Evolutionary conservation across 2,888 invertebrate genomes (phyloP), one percentile per base, ranked within the genome.

Genomic region (Ceraclea dissimilis): DNA sequence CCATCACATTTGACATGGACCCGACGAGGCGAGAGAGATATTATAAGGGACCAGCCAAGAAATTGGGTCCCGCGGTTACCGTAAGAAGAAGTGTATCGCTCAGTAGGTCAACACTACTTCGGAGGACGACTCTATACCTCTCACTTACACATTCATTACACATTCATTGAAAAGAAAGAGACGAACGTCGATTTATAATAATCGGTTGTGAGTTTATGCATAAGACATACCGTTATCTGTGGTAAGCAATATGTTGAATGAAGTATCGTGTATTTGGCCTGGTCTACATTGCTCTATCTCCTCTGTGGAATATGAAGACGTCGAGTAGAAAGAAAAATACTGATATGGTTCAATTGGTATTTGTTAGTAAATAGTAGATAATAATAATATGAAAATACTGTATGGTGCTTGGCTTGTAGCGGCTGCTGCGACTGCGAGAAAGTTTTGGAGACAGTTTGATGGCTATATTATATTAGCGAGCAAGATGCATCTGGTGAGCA

Each of bases 81-180:
- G 71, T 73, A 74, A 79, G 78, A 79, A 79, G 79, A 78, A 80
- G 78, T 77, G 72, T 76, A 73, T 69, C 70, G 65, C 69, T 71
- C 74, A 76, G 76, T 78, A 75, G 78, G 78, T 78, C 78, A 78
- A 71, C 76, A 76, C 76, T 76, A 75, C 76, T 75, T 75, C 74
- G 69, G 71, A 69, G 72, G 71, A 71, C 72, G 67, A 70, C 70
- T 70, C 68, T 70, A 67, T 69, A 71, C 70, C 70, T 68, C 68
- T 31, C 66, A 58, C 60, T 73, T 69, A n/a, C 63, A 51, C 5
- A 72, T 69, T 61, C 52, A 22, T 22, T 64, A 21, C 48, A 13
- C 0, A n/a, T 19, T n/a, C 47, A 13, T 6, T 0, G 10, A 16
- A 50, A 19, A 8, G 70, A 71, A 59, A 54, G 65, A 59, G 71